Conservation (phyloP, 2,113 vertebrate genomes). For the Eolophus roseicapilla region DNA sequence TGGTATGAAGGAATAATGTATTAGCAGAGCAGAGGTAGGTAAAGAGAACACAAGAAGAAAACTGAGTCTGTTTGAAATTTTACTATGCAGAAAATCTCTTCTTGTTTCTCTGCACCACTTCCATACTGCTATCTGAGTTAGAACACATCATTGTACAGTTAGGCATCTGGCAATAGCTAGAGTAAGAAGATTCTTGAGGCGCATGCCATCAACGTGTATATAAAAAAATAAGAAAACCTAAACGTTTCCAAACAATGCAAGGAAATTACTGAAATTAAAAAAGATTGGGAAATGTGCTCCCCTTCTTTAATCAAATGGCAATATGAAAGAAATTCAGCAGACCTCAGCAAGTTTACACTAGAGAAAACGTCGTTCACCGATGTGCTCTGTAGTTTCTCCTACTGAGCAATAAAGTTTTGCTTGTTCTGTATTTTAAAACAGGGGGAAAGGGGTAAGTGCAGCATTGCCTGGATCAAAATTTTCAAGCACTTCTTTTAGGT, state of each 20-base stretch:
- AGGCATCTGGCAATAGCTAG: not conserved
- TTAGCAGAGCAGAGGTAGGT: not conserved
- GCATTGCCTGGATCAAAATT: not conserved
- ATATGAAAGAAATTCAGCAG: not conserved
- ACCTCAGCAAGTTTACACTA: not conserved
- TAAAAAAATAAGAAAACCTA: not conserved
- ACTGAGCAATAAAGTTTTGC: not conserved
- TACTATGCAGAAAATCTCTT: not conserved
- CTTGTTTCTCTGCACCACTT: not conserved
- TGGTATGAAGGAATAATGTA: not conserved
- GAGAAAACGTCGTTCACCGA: not conserved
- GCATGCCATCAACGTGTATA: not conserved
- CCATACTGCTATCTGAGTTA: not conserved
- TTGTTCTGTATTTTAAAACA: not conserved
- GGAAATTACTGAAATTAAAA: not conserved
- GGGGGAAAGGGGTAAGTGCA: not conserved
- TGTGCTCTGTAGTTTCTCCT: not conserved
- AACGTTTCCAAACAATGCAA: not conserved
- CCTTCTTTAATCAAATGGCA: not conserved
- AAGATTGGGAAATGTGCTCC: not conserved
- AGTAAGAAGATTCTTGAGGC: not conserved
- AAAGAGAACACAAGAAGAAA: not conserved
- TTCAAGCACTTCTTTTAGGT: not conserved
- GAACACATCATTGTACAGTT: not conserved
- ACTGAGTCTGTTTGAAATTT: not conserved